Percentiles rank a stretch among this genome's conserved stretches.
phyloP scores from a whole-genome alignment of 1,140 invertebrate species.

The Nasonia longicornis region DNA sequence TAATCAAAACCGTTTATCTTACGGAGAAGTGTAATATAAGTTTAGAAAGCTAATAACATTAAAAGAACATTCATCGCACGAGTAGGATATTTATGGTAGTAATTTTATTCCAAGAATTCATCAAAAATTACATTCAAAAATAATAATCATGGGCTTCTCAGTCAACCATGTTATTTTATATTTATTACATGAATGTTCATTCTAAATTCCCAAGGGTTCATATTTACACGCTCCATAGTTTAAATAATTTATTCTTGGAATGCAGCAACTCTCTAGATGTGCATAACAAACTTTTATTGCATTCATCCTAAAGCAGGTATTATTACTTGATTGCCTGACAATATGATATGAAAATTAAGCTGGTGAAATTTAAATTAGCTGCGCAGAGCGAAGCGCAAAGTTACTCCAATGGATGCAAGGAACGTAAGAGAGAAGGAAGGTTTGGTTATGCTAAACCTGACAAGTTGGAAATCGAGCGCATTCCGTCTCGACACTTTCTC shows the following conservation, averaged over 20 bases:
- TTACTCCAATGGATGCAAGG: not conserved
- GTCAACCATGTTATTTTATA: no score
- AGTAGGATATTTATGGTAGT: not conserved
- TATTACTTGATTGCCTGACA: not conserved
- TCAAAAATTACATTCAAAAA: not conserved
- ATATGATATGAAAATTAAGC: slow-evolving; percentile 35
- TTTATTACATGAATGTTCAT: no score
- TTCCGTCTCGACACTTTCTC: slow-evolving; percentile 31
- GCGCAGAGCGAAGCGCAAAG: not conserved
- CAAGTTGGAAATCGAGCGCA: slow-evolving; percentile 36
- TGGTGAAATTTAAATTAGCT: slow-evolving; percentile 25
- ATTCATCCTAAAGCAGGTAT: not conserved
- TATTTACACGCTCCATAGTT: no score
- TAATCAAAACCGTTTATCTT: slow-evolving; percentile 40
- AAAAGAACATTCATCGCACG: slow-evolving; percentile 21
- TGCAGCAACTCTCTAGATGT: no score
- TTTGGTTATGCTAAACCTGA: slow-evolving; percentile 21
- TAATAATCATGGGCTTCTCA: not conserved
- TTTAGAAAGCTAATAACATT: slow-evolving; percentile 22
- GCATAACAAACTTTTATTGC: no score
- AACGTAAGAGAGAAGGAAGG: not conserved
- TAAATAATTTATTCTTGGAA: no score
- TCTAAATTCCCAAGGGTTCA: no score
- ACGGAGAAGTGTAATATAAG: slow-evolving; percentile 1
- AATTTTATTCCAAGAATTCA: not conserved